Evolutionary conservation across 2,797 vertebrate species (phyloP).

Genomic region (Macropus fuliginosus): DNA sequence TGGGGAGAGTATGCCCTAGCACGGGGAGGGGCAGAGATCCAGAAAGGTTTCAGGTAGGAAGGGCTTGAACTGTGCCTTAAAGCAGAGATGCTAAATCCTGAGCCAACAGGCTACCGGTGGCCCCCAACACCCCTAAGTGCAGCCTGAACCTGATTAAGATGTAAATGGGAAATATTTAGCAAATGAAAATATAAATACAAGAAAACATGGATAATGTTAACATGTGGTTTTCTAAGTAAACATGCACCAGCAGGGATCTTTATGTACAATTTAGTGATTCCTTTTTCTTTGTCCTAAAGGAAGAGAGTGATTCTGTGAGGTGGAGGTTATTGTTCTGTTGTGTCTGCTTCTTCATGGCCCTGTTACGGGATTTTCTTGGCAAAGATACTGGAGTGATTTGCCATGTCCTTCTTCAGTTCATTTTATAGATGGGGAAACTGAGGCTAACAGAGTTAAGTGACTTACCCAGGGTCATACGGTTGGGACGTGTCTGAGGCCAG

Average conservation of each 20-base stretch:
- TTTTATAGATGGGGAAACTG: not conserved
- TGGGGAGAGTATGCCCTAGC: not conserved
- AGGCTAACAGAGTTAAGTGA: not conserved
- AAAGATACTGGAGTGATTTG: not conserved
- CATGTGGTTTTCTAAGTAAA: not conserved
- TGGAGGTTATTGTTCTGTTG: not conserved
- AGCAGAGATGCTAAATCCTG: not conserved
- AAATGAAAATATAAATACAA: not conserved
- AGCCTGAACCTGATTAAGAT: not conserved
- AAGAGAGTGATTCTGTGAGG: not conserved
- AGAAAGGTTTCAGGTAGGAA: not conserved
- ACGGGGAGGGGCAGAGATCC: not conserved
- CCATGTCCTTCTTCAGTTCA: not conserved
- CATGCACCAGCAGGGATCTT: not conserved
- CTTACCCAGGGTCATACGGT: not conserved
- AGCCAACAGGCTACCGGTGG: not conserved
- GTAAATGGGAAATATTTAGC: not conserved
- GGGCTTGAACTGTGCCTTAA: not conserved
- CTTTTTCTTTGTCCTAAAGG: not conserved
- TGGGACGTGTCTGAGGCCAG: not conserved
- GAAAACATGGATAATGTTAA: not conserved
- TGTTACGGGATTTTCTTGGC: not conserved
- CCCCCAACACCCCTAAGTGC: not conserved
- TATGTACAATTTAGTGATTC: not conserved
- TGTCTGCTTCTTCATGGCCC: not conserved